These are phyloP conservation scores for Bagarius yarrelli DNA, from an alignment of 2,113 vertebrate genomes.

Conservation along the genomic window DNA sequence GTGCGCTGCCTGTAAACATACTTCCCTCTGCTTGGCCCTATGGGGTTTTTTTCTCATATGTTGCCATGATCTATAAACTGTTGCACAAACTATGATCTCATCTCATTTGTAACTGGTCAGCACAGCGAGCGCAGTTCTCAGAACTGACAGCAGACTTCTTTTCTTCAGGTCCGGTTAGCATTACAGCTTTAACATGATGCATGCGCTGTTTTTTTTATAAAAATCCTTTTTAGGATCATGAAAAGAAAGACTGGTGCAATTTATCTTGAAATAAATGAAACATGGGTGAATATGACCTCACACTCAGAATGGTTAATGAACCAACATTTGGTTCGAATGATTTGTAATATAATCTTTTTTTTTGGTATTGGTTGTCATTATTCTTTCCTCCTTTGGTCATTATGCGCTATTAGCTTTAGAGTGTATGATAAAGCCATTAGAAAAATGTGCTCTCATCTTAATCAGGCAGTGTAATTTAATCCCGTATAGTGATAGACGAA, in stretches of 20 bases:
- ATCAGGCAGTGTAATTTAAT: neutral
- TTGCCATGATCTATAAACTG: constrained; percentile 28
- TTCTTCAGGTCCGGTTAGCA: constrained; percentile 79
- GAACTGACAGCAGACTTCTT: constrained; percentile 52
- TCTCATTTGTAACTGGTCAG: neutral
- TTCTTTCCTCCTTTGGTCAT: neutral
- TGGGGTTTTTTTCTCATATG: constrained; percentile 1
- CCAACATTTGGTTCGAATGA: constrained; percentile 51
- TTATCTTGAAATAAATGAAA: neutral
- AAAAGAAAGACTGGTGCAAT: neutral
- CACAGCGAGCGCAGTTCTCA: neutral
- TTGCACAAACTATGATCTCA: constrained; percentile 25
- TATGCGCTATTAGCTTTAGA: neutral
- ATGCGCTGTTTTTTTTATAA: constrained; percentile 38
- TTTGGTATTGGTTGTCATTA: neutral
- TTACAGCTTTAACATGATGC: neutral
- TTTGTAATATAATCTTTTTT: constrained; percentile 41
- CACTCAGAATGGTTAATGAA: constrained; percentile 40
- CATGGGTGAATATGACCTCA: constrained; percentile 49
- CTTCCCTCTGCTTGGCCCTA: neutral
- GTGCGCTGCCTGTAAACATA: constrained; percentile 10
- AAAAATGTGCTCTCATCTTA: neutral
- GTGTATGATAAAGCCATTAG: neutral
- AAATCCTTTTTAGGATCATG: neutral
- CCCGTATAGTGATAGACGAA: neutral